Evolutionary conservation across 2,888 invertebrate genomes (phyloP).

Genomic region (Mythimna lalbum): DNA sequence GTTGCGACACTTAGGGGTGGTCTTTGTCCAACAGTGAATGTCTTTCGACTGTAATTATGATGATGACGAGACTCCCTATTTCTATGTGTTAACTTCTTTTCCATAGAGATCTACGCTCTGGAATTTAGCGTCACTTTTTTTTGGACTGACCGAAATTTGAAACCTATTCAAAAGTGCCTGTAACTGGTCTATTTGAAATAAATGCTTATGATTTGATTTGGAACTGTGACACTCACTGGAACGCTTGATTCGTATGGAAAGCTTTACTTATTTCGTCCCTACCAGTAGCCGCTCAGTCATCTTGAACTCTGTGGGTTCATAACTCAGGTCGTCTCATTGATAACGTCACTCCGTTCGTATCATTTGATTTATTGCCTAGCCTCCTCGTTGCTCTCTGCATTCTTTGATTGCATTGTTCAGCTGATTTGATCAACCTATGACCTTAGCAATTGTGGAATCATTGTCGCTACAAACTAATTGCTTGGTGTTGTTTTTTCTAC

Average conservation of each 20-base stretch:
- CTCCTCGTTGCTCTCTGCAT: slow-evolving; percentile 35
- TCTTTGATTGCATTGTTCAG: slow-evolving; percentile 55
- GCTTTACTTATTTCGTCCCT: background rate
- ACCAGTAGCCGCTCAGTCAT: background rate
- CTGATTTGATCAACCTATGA: slow-evolving; percentile 52
- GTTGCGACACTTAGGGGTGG: too few relatives aligned
- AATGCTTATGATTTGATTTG: too few relatives aligned
- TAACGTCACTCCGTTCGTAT: slow-evolving; percentile 53
- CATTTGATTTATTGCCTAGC: slow-evolving; percentile 57
- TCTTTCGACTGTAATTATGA: too few relatives aligned
- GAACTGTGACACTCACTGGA: background rate
- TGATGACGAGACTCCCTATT: too few relatives aligned
- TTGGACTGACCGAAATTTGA: too few relatives aligned
- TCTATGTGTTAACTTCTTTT: too few relatives aligned
- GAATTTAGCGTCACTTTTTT: too few relatives aligned
- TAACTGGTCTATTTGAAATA: too few relatives aligned
- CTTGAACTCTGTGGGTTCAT: background rate
- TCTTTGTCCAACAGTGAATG: too few relatives aligned
- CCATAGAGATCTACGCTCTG: too few relatives aligned
- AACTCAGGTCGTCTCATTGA: slow-evolving; percentile 38
- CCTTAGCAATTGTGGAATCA: slow-evolving; percentile 30
- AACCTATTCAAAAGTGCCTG: too few relatives aligned
- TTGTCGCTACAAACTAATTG: slow-evolving; percentile 18
- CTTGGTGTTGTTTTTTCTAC: background rate
- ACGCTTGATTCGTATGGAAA: background rate